Evolutionary conservation across 35 echinoderm and acorn worm species (phyloP), one percentile per base, ranked within the genome.

Genomic region (Patiria miniata): DNA sequence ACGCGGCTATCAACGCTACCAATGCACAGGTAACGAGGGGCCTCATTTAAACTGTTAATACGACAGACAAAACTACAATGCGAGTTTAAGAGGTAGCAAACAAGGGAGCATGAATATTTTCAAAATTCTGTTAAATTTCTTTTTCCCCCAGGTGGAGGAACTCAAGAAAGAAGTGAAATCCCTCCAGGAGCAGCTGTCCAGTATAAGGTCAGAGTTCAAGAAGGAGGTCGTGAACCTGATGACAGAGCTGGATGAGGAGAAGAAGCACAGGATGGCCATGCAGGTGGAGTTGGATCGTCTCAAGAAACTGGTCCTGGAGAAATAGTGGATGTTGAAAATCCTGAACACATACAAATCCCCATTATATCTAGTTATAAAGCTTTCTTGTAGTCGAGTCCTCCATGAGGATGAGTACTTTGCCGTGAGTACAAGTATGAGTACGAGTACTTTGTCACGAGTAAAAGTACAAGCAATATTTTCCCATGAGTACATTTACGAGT

Each of bases 201-300:
- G 32, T 56, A 19, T 85, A 29, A 84, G 40, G 65, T 37, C 36
- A n/a, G 89, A 91, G 21, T 86, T 91, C 82, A 91, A 91, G 83
- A 85, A 84, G 37, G 89, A 91, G 36, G 69, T 85, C 6, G 85
- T 86, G 21, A 91, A 85, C 22, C 39, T 91, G 68, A 91, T 91
- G 89, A 78, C 69, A 15, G 89, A 91, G 69, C 65, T 91, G 7
- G 89, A 91, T 18, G 89, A 91, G 19, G 89, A 91, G 89, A 91
- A 91, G 53, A 91, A 91, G 38, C 36, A 78, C 10, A 10, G 89
- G 39, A 86, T 91, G 89, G 77, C 83, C 61, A 91, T 91, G 89
- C 89, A 91, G 76, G 89, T 91, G 9, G 89, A 91, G 39, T 17
- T 91, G 36, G 89, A 91, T 29, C 69, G 89, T 32, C 76, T 91